These are phyloP conservation scores for Scalopus aquaticus DNA, from an alignment of 2,113 vertebrate species.

Conservation along the genomic window DNA sequence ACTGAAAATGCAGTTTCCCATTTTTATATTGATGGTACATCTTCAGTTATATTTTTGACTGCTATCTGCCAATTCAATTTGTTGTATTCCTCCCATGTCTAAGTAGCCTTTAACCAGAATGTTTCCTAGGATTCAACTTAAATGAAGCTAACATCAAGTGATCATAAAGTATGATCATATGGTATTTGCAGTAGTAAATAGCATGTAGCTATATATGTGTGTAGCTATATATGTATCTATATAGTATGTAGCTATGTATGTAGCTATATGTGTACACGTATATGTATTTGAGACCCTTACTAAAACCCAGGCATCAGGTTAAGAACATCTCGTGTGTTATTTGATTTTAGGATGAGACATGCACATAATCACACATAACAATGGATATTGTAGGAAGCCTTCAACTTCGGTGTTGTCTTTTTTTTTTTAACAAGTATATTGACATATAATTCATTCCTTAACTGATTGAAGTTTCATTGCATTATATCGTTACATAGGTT, in stretches of 20 bases:
- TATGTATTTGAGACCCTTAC: background rate
- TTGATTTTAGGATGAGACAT: background rate
- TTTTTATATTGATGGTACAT: background rate
- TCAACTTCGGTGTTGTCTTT: background rate
- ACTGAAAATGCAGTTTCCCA: slow-evolving; percentile 39
- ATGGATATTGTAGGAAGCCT: background rate
- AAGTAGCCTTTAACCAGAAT: background rate
- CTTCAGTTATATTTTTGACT: background rate
- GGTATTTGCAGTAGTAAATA: background rate
- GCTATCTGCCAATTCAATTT: background rate
- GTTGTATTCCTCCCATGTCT: background rate
- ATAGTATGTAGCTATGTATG: background rate
- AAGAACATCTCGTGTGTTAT: background rate
- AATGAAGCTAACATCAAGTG: background rate
- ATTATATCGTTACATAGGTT: background rate
- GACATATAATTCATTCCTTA: background rate
- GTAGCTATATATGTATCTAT: background rate
- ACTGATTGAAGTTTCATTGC: background rate
- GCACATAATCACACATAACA: background rate
- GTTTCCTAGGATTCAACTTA: background rate
- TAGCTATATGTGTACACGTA: too few species aligned
- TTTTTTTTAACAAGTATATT: background rate
- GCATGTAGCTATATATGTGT: background rate
- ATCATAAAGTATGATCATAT: background rate
- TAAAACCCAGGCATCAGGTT: background rate